Percentiles rank a stretch among this genome's conserved stretches.
Evolutionary conservation across 2,888 invertebrate genomes (phyloP).

Genomic region (Nemotelus pantherinus): DNA sequence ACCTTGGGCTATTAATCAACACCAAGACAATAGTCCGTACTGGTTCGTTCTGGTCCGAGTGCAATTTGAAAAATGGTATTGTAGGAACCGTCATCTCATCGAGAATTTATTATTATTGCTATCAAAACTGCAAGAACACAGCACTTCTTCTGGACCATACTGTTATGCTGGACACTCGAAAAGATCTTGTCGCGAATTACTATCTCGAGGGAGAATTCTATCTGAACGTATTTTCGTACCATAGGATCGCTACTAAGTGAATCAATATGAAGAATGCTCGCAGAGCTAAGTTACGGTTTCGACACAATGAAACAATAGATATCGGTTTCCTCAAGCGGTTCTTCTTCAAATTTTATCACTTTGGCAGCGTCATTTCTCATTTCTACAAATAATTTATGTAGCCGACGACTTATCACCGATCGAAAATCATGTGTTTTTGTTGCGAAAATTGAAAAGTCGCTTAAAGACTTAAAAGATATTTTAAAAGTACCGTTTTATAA

Average conservation of each 20-base stretch:
- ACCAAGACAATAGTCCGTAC: conserved; percentile 22
- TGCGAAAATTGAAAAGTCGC: background rate
- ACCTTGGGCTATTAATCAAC: background rate
- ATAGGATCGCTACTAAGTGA: background rate
- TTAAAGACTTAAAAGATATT: background rate
- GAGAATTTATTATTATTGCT: conserved; percentile 36
- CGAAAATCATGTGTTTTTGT: background rate
- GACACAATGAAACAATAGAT: conserved; percentile 8
- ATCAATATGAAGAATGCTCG: background rate
- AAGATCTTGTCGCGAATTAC: conserved; percentile 25
- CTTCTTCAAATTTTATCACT: conserved; percentile 15
- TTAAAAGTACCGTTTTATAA: too few relatives aligned
- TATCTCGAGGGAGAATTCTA: background rate
- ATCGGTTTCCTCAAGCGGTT: background rate
- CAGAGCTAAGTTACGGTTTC: background rate
- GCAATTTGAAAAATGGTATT: background rate
- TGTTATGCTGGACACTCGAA: background rate
- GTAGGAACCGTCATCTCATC: conserved; percentile 20
- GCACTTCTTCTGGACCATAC: background rate
- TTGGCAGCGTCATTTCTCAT: conserved; percentile 19
- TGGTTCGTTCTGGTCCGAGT: background rate
- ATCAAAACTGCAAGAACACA: conserved; percentile 19
- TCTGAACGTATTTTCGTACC: background rate
- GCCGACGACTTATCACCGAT: conserved; percentile 1
- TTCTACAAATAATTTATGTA: conserved; percentile 23